phyloP scores from a whole-genome alignment of 2,113 vertebrate genomes.

The Marmota monax region DNA sequence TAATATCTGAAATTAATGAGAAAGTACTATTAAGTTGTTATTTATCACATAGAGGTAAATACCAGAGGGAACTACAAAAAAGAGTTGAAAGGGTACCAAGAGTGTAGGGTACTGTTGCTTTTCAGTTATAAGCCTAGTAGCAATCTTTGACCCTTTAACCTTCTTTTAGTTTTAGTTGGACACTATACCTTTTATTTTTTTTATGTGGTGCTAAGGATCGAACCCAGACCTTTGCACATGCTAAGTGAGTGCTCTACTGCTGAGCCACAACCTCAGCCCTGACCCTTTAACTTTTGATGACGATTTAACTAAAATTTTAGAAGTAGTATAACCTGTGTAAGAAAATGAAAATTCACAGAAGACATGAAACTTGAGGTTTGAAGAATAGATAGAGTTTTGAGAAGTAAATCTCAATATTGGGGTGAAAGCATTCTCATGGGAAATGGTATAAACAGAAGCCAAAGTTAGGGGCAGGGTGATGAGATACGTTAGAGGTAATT shows the following conservation, averaged over 20 bases:
- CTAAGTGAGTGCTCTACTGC: too few relatives aligned
- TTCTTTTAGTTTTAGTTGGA: too few relatives aligned
- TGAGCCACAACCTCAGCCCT: too few relatives aligned
- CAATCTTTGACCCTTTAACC: not conserved
- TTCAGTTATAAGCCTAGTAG: constrained; percentile 26
- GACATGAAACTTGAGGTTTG: not conserved
- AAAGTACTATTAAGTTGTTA: constrained; percentile 41
- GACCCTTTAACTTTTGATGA: not conserved
- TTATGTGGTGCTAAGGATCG: too few relatives aligned
- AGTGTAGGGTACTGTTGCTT: not conserved
- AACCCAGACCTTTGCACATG: too few relatives aligned
- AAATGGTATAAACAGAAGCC: constrained; percentile 42
- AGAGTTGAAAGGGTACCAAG: not conserved
- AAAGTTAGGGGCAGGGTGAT: not conserved
- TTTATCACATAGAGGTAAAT: constrained; percentile 14
- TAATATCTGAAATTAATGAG: constrained; percentile 54
- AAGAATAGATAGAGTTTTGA: constrained; percentile 13
- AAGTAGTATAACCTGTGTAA: not conserved
- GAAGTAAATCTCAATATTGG: constrained; percentile 36
- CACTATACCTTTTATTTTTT: too few relatives aligned
- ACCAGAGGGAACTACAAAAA: not conserved
- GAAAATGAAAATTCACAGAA: constrained; percentile 15
- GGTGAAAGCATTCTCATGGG: constrained; percentile 26
- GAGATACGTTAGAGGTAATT: not conserved
- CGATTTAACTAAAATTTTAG: constrained; percentile 14